Conservation (phyloP, 2,888 invertebrate genomes). For the Lasioglossum lativentre region DNA sequence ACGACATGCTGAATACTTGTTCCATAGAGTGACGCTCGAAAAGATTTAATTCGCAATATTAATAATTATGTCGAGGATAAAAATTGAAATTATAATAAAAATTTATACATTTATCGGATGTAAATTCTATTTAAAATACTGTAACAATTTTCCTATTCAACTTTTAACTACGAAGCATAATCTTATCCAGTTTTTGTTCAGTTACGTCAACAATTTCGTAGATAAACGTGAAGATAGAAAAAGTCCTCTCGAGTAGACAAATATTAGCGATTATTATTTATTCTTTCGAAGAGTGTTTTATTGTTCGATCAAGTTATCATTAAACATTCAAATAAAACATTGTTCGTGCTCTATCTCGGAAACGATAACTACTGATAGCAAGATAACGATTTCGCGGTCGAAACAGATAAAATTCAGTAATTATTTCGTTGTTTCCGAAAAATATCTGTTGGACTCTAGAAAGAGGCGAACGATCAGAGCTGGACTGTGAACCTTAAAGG, state of each 20-base stretch:
- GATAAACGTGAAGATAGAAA: no score
- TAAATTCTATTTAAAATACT: not conserved
- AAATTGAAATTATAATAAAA: not conserved
- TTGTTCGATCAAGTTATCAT: not conserved
- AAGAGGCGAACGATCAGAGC: not conserved
- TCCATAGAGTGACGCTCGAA: not conserved
- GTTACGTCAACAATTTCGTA: not conserved
- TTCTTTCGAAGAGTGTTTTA: not conserved
- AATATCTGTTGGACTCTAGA: not conserved
- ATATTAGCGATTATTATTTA: not conserved
- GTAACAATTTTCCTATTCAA: no score
- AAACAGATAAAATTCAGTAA: not conserved
- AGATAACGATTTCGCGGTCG: not conserved
- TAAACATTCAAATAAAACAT: not conserved
- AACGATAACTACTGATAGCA: not conserved
- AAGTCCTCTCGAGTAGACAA: no score
- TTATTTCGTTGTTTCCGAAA: not conserved
- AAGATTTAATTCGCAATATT: not conserved
- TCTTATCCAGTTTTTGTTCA: not conserved
- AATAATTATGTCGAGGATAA: not conserved
- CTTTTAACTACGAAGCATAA: not conserved
- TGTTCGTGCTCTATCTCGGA: not conserved
- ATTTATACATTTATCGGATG: no score
- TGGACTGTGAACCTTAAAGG: constrained; percentile 12
- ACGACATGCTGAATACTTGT: no score